Conservation (phyloP, 2,113 vertebrate species). For the Fulica atra region DNA sequence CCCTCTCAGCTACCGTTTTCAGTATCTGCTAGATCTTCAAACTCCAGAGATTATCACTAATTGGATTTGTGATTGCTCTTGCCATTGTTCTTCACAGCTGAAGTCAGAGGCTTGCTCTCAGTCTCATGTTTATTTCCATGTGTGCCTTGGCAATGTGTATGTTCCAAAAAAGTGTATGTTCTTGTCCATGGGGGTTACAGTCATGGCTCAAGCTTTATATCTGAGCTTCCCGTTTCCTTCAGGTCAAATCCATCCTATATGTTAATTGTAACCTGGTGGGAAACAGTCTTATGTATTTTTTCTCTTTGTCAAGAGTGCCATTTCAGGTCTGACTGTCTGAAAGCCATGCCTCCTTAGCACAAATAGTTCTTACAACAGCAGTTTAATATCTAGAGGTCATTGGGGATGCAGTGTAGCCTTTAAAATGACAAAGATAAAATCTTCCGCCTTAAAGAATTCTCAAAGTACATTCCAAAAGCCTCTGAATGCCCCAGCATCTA, state of each 20-base stretch:
- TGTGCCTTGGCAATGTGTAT: background rate
- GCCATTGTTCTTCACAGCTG: background rate
- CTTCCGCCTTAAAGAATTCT: slow-evolving; percentile 47
- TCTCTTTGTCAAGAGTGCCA: background rate
- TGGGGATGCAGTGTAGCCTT: background rate
- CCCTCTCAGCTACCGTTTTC: background rate
- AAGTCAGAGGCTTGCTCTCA: slow-evolving; percentile 5
- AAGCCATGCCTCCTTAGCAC: background rate
- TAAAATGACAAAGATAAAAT: background rate
- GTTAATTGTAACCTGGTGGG: background rate
- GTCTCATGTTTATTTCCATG: background rate
- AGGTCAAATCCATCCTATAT: background rate
- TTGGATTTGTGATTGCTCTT: slow-evolving; percentile 17
- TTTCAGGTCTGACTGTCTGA: background rate
- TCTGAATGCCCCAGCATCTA: background rate
- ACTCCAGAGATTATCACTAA: background rate
- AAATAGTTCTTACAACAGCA: background rate
- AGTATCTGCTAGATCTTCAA: background rate
- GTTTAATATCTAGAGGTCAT: background rate
- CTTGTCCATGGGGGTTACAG: background rate
- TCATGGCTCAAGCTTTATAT: background rate
- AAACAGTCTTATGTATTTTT: rapidly evolving
- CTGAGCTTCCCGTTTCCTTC: background rate
- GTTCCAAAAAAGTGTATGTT: background rate
- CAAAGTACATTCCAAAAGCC: background rate